Base-by-base conservation (phyloP, 1,140 invertebrate species). In the Camponotus pennsylvanicus region DNA sequence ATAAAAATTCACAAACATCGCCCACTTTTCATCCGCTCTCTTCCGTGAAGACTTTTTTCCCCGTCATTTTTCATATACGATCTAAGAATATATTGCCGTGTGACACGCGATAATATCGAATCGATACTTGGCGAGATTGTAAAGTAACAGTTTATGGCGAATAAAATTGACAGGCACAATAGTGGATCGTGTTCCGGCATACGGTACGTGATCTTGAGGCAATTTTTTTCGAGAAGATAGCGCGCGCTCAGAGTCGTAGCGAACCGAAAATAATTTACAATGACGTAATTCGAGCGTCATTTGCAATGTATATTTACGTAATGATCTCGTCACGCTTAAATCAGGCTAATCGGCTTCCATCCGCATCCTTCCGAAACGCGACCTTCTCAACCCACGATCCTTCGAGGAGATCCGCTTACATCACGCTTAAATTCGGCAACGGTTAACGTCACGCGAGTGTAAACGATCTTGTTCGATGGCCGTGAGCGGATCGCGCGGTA, bases 401-500 rank as follows among this genome's bases (percentile, higher is more conserved):
- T 67, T 4, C 66, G 13, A 18, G 5, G 49, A 52, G 13, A 18
- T 15, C 5, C 66, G 52, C 67, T 80, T 70, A 70, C 21, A 9
- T 82, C 78, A 73, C 55, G 55, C 18, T 73, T 61, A 49, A 82
- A 61, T 73, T 61, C 40, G 79, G 52, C 64, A 42, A 13, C 55
- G 27, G 11, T 49, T 82, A 71, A 40, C 21, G 27, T 42, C 79
- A 15, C 18, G 70, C 55, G 49, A 70, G 42, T 70, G 37, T 55
- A 61, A 71, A 61, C 40, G 52, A 82, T 73, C 66, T 57, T 49
- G 40, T 49, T 45, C 52, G 64, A 80, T n/a, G 21, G 66, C 21
- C 27, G 21, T 27, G 67, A 45, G 71, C 70, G 45, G 70, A 40
- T 83, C 78, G 52, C 78, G 34, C 42, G 37, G 6, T 49, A 27